A percentile compares a stretch with the other conserved stretches of the same genome.
These are phyloP conservation scores for Lithobates sylvaticus DNA, from an alignment of 2,797 vertebrate genomes.

Conservation along the genomic window DNA sequence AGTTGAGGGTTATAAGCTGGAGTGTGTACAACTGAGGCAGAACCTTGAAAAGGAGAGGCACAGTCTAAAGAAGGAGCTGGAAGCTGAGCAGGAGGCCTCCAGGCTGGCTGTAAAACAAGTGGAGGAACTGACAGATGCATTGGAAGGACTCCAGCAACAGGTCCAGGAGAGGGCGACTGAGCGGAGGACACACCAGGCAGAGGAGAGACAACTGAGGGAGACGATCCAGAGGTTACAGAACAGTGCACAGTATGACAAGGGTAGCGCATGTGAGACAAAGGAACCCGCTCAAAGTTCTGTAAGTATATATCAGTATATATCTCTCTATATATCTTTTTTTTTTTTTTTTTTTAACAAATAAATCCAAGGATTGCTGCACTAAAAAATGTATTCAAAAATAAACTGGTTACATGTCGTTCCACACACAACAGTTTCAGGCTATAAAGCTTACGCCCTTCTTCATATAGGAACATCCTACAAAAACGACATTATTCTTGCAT, in stretches of 20 bases:
- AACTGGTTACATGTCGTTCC: no score
- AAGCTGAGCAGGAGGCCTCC: constrained; percentile 81
- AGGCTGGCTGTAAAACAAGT: constrained; percentile 77
- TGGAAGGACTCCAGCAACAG: constrained; percentile 80
- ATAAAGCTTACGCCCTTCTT: no score
- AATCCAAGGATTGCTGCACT: no score
- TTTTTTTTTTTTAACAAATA: no score
- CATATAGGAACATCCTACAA: no score
- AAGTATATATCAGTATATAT: no score
- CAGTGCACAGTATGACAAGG: constrained; percentile 67
- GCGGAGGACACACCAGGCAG: constrained; percentile 78
- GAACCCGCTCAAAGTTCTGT: constrained; percentile 73
- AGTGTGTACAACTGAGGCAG: constrained; percentile 79
- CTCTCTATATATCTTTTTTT: no score
- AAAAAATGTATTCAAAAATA: no score
- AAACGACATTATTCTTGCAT: no score
- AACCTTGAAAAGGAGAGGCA: constrained; percentile 84
- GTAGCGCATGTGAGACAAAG: constrained; percentile 56
- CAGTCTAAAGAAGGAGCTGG: constrained; percentile 75
- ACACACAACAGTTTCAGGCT: no score
- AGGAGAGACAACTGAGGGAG: constrained; percentile 82
- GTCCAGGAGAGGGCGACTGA: constrained; percentile 81
- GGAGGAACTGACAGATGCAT: constrained; percentile 75
- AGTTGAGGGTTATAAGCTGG: constrained; percentile 86
- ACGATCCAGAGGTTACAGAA: constrained; percentile 76